Base-by-base conservation (phyloP, 2,113 vertebrate genomes). In the Polypterus bichir region DNA sequence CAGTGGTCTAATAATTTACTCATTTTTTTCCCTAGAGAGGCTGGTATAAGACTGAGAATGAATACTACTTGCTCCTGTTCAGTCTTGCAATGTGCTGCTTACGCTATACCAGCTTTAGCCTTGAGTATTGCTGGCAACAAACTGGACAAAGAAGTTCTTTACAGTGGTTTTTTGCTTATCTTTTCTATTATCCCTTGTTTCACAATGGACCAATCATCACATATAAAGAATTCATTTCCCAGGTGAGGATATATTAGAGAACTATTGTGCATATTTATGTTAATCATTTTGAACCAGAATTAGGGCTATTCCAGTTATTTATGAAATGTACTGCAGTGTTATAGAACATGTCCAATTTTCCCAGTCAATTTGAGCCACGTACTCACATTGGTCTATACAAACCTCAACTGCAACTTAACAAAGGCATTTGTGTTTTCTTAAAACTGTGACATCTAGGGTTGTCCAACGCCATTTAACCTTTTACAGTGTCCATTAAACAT, bases 161-260 rank as follows among this genome's bases (percentile, higher is more conserved):
- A 9, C 71, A 68, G 56, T 91, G 92, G 87, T 72, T 97, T 72
- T 63, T 91, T 64, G 86, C 89, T 3, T 98, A 97, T 1, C 84
- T 88, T 46, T 98, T 98, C 73, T 98, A 98, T 62, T 96, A 98
- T 66, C 96, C 96, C 0, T 84, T 87, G 4, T 92, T 98, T 83
- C 94, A 93, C 83, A 97, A 98, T 0, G 96, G 96, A 47, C 96
- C 96, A 5, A 76, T 97, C 46, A 63, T 98, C 68, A 89, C 75
- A 46, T 97, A 89, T 68, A 83, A 81, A 66, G 89, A 92, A 49
- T 98, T 94, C 72, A 64, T 68, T 51, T 70, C 77, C 27, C 90
- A 96, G 91, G 94, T 97, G 79, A 81, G 8, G 46, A 49, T 51
- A 11, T 46, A 47, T 48, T 7, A 5, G 10, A n/a, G 45, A 48